These are phyloP conservation scores for Onthophagus taurus DNA, from an alignment of 1,140 invertebrate genomes.

Conservation along the genomic window DNA sequence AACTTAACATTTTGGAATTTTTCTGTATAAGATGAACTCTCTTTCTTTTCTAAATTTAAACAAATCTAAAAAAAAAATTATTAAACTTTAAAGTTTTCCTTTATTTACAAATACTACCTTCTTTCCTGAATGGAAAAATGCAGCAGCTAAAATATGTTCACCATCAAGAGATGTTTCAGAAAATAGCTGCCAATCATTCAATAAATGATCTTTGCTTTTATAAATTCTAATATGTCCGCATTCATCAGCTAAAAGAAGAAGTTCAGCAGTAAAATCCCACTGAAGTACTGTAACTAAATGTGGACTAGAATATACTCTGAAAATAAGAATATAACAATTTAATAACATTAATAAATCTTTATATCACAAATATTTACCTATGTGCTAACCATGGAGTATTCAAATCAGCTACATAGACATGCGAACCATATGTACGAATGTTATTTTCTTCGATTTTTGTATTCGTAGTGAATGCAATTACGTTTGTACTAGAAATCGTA, in stretches of 20 bases:
- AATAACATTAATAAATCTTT: slow-evolving; percentile 1
- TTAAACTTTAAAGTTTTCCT: neutral
- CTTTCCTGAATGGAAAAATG: slow-evolving; percentile 79
- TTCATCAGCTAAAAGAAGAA: slow-evolving; percentile 65
- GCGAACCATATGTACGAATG: slow-evolving; percentile 59
- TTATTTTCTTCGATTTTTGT: slow-evolving; percentile 56
- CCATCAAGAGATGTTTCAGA: slow-evolving; percentile 46
- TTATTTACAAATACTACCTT: slow-evolving; percentile 42
- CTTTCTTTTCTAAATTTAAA: slow-evolving; percentile 67
- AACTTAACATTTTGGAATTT: slow-evolving; percentile 72
- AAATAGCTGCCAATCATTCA: slow-evolving; percentile 65
- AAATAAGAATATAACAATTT: slow-evolving; percentile 25
- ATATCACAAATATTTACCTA: slow-evolving; percentile 44
- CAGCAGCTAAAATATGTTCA: slow-evolving; percentile 69
- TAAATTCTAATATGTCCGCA: slow-evolving; percentile 68
- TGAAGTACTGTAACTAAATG: slow-evolving; percentile 64
- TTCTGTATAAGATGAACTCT: slow-evolving; percentile 69
- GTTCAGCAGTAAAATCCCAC: slow-evolving; percentile 75
- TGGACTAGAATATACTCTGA: slow-evolving; percentile 46
- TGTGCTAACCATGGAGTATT: slow-evolving; percentile 76
- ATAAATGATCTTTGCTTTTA: slow-evolving; percentile 63
- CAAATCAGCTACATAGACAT: slow-evolving; percentile 79
- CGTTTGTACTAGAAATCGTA: slow-evolving; percentile 67
- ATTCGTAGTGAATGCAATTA: slow-evolving; percentile 69
- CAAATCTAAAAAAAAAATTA: slow-evolving; percentile 38